A percentile compares a stretch with the other conserved stretches of the same genome.
Conservation (phyloP, 53 echinoderm and acorn worm species). For the Zoroaster sp. region DNA sequence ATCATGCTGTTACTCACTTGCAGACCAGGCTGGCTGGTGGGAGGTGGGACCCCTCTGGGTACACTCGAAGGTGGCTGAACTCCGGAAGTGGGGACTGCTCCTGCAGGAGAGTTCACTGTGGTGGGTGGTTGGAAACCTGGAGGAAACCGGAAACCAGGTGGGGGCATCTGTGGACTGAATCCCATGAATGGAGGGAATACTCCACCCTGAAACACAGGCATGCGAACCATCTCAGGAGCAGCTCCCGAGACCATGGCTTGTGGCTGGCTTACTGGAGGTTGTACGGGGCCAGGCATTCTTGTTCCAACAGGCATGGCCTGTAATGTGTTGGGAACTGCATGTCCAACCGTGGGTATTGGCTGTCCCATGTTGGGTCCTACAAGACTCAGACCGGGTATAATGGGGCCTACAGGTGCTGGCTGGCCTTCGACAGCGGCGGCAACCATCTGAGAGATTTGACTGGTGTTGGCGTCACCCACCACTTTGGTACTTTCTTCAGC, state of each 20-base stretch:
- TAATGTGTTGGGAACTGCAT: constrained; percentile 39
- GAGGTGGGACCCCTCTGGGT: constrained; percentile 55
- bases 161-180: constrained; percentile 71
- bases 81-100: constrained; percentile 53
- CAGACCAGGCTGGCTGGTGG: constrained; percentile 20
- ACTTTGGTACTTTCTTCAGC: background rate
- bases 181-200: constrained; percentile 83
- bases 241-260: constrained; percentile 17
- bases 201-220: constrained; percentile 75
- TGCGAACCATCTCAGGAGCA: constrained; percentile 73
- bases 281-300: constrained; percentile 22
- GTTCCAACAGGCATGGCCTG: constrained; percentile 40
- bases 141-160: constrained; percentile 78
- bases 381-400: constrained; percentile 36
- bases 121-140: constrained; percentile 79
- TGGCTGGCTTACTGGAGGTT: constrained; percentile 26
- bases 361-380: constrained; percentile 35
- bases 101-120: constrained; percentile 41
- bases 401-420: background rate
- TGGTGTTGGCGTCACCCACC: background rate
- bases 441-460: constrained; percentile 9
- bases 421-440: constrained; percentile 23
- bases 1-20: background rate
- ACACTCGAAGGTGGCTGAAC: constrained; percentile 63
- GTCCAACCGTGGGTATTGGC: constrained; percentile 7